Conservation (phyloP, 2,888 invertebrate species). For the Phlogophora meticulosa region DNA sequence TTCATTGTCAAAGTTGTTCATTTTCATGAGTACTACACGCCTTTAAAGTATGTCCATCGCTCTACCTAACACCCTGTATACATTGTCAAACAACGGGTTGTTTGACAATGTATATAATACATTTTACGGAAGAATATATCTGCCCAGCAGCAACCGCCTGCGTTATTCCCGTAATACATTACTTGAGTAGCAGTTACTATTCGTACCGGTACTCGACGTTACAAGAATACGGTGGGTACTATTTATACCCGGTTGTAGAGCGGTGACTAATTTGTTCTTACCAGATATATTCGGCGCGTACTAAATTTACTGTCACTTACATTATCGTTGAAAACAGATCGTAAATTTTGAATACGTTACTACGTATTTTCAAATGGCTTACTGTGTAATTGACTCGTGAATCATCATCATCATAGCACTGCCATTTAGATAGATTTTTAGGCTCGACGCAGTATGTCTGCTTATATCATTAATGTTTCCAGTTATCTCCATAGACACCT, state of each 20-base stretch:
- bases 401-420: too few species aligned
- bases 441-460: too few species aligned
- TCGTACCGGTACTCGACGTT: constrained; percentile 51
- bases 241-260: constrained; percentile 72
- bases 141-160: background rate
- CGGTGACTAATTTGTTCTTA: constrained; percentile 75
- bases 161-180: constrained; percentile 10
- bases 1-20: too few species aligned
- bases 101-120: too few species aligned
- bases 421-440: too few species aligned
- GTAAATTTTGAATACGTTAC: constrained; percentile 37
- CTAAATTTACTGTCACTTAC: constrained; percentile 67
- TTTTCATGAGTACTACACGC: too few species aligned
- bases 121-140: background rate
- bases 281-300: constrained; percentile 70
- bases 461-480: too few species aligned
- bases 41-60: too few species aligned
- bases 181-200: constrained; percentile 34
- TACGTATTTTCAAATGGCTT: background rate
- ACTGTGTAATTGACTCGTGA: background rate
- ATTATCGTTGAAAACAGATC: constrained; percentile 60
- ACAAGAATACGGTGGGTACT: constrained; percentile 70
- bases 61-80: too few species aligned
- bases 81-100: too few species aligned
- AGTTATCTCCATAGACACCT: too few species aligned